Evolutionary conservation across 2,113 vertebrate species (phyloP), one percentile per base, ranked within the genome.

Genomic region (Catharus bicknelli): DNA sequence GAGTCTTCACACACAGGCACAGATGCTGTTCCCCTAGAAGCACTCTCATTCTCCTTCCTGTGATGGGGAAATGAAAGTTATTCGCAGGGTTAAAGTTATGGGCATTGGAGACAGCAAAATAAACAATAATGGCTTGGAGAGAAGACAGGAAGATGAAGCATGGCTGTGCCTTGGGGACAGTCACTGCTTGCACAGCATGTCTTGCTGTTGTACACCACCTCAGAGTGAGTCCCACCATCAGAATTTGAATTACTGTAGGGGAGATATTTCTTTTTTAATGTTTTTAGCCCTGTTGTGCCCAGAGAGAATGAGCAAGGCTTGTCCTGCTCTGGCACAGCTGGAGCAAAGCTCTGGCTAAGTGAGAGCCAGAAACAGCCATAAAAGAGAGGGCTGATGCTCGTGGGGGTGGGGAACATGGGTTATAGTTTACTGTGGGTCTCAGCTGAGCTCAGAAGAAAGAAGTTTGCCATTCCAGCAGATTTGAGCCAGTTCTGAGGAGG

Each of bases 91-190:
- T 90, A 81, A 81, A 92, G 80, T 74, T 94, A 78, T 1, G 1
- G 75, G 19, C 43, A 30, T 27, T 79, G 40, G 63, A 80, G 72
- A 55, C 61, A 72, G 77, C 45, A 93, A 88, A 95, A 83, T 59
- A 93, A 94, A 94, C 74, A 93, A 51, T 75, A 84, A 91, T 68
- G 42, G 26, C 78, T 68, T 87, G 62, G 79, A 83, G 72, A 90
- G 58, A 72, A 89, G 75, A 85, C 68, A 80, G 62, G 43, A 76
- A 69, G 67, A 77, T 76, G 84, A 92, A 87, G 55, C 63, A 66
- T 80, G 42, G 38, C 63, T 91, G 34, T 69, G 72, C 90, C 54
- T 42, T 64, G 58, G 79, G 75, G 88, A 72, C 36, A 79, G 38
- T 53, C n/a, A 53, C 63, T 94, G 87, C 87, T 94, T 86, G 83